Evolutionary conservation across 2,113 vertebrate species (phyloP).

Genomic region (Pipa parva): DNA sequence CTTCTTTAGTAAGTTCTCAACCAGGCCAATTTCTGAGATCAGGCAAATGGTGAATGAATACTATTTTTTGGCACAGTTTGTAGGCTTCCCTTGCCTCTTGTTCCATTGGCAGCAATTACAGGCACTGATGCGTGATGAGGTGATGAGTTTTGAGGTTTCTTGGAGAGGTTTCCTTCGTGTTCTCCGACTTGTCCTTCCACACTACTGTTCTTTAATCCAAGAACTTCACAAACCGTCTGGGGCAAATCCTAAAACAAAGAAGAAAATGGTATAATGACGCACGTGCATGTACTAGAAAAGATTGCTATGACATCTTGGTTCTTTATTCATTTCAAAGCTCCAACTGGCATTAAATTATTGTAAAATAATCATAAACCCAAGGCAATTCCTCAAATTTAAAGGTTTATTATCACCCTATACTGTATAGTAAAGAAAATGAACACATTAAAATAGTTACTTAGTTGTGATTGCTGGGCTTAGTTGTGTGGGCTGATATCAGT

Average conservation of each 20-base stretch:
- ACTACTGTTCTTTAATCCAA: constrained; percentile 68
- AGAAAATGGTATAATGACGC: too few species aligned
- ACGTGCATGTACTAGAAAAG: too few species aligned
- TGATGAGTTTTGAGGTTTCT: constrained; percentile 17
- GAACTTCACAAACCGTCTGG: constrained; percentile 72
- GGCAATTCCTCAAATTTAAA: too few species aligned
- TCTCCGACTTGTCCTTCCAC: constrained; percentile 51
- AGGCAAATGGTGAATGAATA: constrained; percentile 56
- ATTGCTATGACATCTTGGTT: too few species aligned
- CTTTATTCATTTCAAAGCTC: too few species aligned
- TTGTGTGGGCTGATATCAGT: too few species aligned
- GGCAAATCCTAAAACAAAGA: constrained; percentile 73
- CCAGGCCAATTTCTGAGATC: constrained; percentile 45
- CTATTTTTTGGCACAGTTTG: constrained; percentile 50
- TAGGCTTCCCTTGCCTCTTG: constrained; percentile 55
- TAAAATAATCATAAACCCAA: too few species aligned
- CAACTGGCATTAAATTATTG: too few species aligned
- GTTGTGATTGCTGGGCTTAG: too few species aligned
- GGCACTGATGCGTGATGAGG: constrained; percentile 52
- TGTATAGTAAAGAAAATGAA: too few species aligned
- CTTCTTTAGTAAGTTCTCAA: constrained; percentile 56
- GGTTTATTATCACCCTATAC: too few species aligned
- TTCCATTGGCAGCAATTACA: constrained; percentile 57
- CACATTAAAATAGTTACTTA: too few species aligned
- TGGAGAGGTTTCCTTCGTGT: constrained; percentile 55